phyloP scores from a whole-genome alignment of 2,113 vertebrate genomes.

The Grallaria varia region DNA sequence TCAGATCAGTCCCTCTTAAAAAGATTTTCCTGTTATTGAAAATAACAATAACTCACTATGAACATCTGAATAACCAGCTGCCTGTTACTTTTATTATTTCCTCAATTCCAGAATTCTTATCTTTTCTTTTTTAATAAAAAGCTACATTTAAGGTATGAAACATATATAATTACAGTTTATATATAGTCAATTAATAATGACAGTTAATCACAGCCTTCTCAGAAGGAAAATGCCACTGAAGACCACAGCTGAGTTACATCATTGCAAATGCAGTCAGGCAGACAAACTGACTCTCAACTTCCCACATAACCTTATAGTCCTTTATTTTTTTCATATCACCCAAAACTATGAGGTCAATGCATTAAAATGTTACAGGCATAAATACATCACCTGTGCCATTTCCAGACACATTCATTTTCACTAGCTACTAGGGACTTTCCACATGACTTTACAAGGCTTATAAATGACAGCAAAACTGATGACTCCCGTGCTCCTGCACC shows the following conservation, averaged over 20 bases:
- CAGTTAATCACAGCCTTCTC: not conserved
- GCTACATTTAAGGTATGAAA: not conserved
- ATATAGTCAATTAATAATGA: not conserved
- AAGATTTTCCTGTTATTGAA: not conserved
- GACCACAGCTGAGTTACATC: not conserved
- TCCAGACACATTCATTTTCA: not conserved
- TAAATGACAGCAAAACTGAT: not conserved
- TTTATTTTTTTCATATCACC: not conserved
- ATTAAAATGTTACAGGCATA: not conserved
- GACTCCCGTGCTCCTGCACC: not conserved
- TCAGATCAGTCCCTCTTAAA: not conserved
- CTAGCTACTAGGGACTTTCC: not conserved
- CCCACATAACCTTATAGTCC: not conserved
- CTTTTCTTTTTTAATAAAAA: not conserved
- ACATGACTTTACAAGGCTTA: accelerated
- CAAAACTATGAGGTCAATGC: not conserved
- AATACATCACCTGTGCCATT: not conserved
- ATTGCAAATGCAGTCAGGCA: not conserved
- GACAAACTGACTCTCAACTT: not conserved
- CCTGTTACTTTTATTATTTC: not conserved
- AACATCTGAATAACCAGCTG: not conserved
- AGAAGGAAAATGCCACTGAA: not conserved
- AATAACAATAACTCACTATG: too few species aligned
- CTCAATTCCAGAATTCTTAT: not conserved
- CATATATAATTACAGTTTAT: not conserved